Conservation (phyloP, 2,888 invertebrate species). For the Drosophila borealis region DNA sequence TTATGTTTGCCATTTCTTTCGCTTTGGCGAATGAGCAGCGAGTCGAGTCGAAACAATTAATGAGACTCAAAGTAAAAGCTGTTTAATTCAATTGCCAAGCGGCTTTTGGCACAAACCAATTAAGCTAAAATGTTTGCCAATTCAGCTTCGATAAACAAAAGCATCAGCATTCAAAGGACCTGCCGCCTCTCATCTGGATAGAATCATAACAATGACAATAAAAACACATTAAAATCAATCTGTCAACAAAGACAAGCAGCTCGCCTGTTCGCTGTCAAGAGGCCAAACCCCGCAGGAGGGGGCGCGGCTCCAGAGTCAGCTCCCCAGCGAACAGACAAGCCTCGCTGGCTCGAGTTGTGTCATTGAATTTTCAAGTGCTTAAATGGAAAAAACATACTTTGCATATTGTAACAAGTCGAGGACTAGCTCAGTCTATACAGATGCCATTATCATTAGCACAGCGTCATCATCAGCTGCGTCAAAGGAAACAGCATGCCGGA, state of each 20-base stretch:
- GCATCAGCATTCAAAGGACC: constrained; percentile 16
- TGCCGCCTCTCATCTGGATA: constrained; percentile 21
- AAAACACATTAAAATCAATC: constrained; percentile 79
- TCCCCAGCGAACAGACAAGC: constrained; percentile 9
- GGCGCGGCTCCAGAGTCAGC: constrained; percentile 16
- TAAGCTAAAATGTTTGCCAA: constrained; percentile 74
- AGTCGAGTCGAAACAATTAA: constrained; percentile 30
- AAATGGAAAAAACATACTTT: constrained; percentile 60
- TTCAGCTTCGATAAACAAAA: constrained; percentile 31
- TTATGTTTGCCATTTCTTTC: constrained; percentile 9
- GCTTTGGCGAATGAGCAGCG: not conserved
- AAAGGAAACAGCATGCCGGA: constrained; percentile 67
- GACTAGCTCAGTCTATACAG: constrained; percentile 16
- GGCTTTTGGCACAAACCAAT: constrained; percentile 58
- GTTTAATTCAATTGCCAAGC: constrained; percentile 40
- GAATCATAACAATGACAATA: constrained; percentile 72
- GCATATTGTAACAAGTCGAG: constrained; percentile 33
- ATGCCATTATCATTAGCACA: constrained; percentile 71
- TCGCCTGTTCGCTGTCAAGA: constrained; percentile 43
- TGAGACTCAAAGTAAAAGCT: constrained; percentile 9
- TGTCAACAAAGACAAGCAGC: constrained; percentile 67
- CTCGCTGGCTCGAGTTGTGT: constrained; percentile 14
- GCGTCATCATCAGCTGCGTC: constrained; percentile 40
- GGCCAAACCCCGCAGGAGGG: constrained; percentile 1
- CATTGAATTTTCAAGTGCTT: constrained; percentile 69